Percentiles rank a stretch among this genome's conserved stretches.
Evolutionary conservation across 2,888 invertebrate species (phyloP).

Genomic region (Aleiodes leptofemur): DNA sequence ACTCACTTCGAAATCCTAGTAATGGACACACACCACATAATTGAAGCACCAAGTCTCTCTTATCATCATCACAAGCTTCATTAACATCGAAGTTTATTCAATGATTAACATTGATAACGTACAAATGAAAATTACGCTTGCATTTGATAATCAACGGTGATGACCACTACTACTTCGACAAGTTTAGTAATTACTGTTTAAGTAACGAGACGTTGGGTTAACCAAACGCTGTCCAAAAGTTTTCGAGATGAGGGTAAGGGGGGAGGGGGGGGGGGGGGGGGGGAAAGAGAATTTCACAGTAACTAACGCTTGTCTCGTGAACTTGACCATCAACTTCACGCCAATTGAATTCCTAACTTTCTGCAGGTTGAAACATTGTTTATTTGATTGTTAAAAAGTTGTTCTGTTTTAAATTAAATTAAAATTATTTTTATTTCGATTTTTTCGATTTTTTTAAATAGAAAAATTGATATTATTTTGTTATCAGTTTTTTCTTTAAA

Average conservation of each 20-base stretch:
- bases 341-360: conserved; percentile 20
- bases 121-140: background rate
- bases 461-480: no score
- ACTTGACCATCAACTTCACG: conserved; percentile 22
- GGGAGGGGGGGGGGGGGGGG: no score
- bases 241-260: background rate
- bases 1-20: no score
- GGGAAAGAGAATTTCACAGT: background rate
- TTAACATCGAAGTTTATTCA: conserved; percentile 6
- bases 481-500: no score
- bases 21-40: no score
- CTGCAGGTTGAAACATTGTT: background rate
- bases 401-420: no score
- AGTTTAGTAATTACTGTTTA: conserved; percentile 29
- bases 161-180: conserved; percentile 12
- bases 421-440: no score
- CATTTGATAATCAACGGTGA: conserved; percentile 12
- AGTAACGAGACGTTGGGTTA: conserved; percentile 7
- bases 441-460: no score
- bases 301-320: conserved; percentile 5
- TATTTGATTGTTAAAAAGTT: background rate
- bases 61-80: conserved; percentile 10
- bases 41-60: no score
- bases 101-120: background rate
- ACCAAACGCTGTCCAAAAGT: conserved; percentile 21